phyloP scores from a whole-genome alignment of 2,113 vertebrate species.

The Oreochromis spilurus region DNA sequence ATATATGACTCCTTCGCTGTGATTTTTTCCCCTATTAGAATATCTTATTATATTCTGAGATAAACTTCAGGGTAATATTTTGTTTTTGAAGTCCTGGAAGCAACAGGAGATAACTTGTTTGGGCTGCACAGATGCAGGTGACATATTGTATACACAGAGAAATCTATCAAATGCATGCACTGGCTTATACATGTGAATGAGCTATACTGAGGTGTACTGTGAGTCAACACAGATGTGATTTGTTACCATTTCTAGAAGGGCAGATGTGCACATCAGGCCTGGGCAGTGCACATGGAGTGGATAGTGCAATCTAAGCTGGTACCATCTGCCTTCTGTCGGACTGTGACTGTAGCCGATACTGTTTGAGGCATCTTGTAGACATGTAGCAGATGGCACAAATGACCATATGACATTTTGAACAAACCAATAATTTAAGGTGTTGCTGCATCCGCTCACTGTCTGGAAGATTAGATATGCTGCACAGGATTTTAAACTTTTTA shows the following conservation, averaged over 20 bases:
- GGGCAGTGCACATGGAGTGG: neutral
- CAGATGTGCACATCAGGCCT: slow-evolving; percentile 3
- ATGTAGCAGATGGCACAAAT: neutral
- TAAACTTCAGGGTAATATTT: neutral
- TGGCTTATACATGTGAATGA: neutral
- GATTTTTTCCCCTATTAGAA: neutral
- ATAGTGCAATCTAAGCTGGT: neutral
- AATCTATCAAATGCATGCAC: neutral
- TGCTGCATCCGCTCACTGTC: neutral
- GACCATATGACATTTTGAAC: neutral
- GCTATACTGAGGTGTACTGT: neutral
- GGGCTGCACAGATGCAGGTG: neutral
- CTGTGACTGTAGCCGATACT: neutral
- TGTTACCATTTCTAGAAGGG: neutral
- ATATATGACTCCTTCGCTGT: neutral
- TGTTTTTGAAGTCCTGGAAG: neutral
- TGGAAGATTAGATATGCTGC: neutral
- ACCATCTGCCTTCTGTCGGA: slow-evolving; percentile 1
- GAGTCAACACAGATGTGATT: slow-evolving; percentile 6
- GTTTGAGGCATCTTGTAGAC: neutral
- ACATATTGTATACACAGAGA: neutral
- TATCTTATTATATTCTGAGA: neutral
- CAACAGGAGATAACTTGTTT: neutral
- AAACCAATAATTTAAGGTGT: neutral
- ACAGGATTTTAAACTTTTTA: neutral